These are phyloP conservation scores for Lacerta bilineata DNA, from an alignment of 2,797 vertebrate species.

Conservation along the genomic window DNA sequence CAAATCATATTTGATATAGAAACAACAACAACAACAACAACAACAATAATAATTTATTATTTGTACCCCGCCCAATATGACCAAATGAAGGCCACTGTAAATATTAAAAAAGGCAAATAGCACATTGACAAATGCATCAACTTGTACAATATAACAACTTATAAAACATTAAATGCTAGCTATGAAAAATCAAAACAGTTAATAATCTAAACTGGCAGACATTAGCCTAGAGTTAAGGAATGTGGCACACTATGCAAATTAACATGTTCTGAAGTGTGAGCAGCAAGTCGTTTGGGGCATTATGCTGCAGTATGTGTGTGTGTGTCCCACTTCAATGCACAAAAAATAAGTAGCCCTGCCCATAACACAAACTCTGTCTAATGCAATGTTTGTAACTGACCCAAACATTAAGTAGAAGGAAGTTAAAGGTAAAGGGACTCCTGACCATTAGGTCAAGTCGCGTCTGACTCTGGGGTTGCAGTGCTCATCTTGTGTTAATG, in stretches of 20 bases:
- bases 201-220: conserved; percentile 37
- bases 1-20: background rate
- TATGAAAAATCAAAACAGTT: background rate
- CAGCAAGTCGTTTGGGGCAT: background rate
- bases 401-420: background rate
- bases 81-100: background rate
- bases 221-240: background rate
- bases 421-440: too few relatives aligned
- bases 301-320: background rate
- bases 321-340: background rate
- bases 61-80: background rate
- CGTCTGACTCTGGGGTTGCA: too few relatives aligned
- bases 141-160: background rate
- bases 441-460: too few relatives aligned
- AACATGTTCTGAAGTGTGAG: background rate
- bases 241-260: background rate
- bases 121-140: background rate
- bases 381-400: background rate
- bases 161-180: conserved; percentile 4
- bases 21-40: background rate
- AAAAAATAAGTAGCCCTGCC: conserved; percentile 36
- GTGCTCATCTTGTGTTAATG: too few relatives aligned
- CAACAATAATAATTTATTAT: too few relatives aligned
- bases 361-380: background rate
- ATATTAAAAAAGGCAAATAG: background rate